Conservation (phyloP, 2,113 vertebrate species). For the Ptilorrhoa leucosticta region DNA sequence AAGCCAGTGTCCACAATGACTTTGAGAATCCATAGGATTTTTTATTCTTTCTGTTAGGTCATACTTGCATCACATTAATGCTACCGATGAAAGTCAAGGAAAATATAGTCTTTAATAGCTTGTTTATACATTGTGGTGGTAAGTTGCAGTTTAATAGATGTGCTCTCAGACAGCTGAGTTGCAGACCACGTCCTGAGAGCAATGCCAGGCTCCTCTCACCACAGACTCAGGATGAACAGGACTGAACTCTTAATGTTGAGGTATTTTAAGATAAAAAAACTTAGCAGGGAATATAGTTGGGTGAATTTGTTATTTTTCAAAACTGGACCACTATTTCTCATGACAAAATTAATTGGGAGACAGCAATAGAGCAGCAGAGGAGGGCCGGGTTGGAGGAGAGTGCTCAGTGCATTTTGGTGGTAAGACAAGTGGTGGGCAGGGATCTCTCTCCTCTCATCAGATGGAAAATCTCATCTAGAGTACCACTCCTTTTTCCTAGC, state of each 20-base stretch:
- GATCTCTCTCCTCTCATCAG: neutral
- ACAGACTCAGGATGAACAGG: neutral
- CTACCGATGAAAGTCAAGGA: neutral
- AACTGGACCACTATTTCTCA: neutral
- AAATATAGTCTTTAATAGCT: neutral
- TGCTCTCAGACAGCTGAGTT: neutral
- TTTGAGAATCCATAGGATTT: neutral
- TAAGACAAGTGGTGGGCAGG: neutral
- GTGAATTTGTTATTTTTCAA: neutral
- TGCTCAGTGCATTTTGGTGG: neutral
- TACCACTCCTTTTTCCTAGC: neutral
- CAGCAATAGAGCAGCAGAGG: accelerated
- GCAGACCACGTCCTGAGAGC: neutral
- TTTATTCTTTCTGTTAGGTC: neutral
- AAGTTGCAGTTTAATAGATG: neutral
- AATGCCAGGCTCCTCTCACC: neutral
- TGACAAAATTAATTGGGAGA: neutral
- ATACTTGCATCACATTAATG: neutral
- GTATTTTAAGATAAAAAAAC: neutral
- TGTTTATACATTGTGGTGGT: neutral
- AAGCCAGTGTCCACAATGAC: neutral
- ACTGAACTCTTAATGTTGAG: neutral
- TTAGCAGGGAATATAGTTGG: neutral
- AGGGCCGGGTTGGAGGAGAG: neutral
- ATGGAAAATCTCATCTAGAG: neutral